Evolutionary conservation across 53 echinoderm and acorn worm genomes (phyloP).

Genomic region (Pentamera pediparva): DNA sequence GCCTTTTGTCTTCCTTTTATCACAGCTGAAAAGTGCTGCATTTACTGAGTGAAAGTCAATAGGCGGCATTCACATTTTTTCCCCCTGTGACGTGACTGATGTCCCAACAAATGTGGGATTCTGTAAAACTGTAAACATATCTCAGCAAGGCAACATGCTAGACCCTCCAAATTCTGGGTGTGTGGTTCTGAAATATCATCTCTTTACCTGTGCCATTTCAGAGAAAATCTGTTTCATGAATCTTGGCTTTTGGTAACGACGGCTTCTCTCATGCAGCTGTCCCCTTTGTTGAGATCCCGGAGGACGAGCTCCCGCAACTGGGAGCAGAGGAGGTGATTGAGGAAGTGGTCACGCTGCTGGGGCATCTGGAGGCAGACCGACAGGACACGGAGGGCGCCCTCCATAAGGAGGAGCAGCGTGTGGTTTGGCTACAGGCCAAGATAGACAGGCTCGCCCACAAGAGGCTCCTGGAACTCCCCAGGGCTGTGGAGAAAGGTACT

Average conservation of each 20-base stretch:
- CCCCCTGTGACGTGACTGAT: too few relatives aligned
- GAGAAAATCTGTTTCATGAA: too few relatives aligned
- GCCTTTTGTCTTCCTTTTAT: too few relatives aligned
- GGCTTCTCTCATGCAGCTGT: background rate
- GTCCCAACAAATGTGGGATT: too few relatives aligned
- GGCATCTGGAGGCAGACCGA: slow-evolving; percentile 82
- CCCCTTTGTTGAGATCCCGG: slow-evolving; percentile 27
- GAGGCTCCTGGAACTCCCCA: slow-evolving; percentile 68
- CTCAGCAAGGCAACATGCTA: too few relatives aligned
- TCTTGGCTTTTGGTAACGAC: background rate
- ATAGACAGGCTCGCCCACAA: slow-evolving; percentile 76
- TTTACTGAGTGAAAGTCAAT: too few relatives aligned
- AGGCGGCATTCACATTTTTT: too few relatives aligned
- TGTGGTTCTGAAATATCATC: too few relatives aligned
- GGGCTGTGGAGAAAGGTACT: slow-evolving; percentile 79
- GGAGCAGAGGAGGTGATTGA: slow-evolving; percentile 97
- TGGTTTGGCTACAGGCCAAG: slow-evolving; percentile 73
- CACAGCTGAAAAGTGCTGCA: too few relatives aligned
- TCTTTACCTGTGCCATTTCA: too few relatives aligned
- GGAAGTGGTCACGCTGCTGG: slow-evolving; percentile 75
- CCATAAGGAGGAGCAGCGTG: slow-evolving; percentile 71
- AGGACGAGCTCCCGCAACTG: slow-evolving; percentile 73
- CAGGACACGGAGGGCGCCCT: slow-evolving; percentile 55
- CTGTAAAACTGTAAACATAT: too few relatives aligned
- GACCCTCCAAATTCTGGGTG: too few relatives aligned